These are phyloP conservation scores for Bucco capensis DNA, from an alignment of 2,113 vertebrate species.

Conservation along the genomic window DNA sequence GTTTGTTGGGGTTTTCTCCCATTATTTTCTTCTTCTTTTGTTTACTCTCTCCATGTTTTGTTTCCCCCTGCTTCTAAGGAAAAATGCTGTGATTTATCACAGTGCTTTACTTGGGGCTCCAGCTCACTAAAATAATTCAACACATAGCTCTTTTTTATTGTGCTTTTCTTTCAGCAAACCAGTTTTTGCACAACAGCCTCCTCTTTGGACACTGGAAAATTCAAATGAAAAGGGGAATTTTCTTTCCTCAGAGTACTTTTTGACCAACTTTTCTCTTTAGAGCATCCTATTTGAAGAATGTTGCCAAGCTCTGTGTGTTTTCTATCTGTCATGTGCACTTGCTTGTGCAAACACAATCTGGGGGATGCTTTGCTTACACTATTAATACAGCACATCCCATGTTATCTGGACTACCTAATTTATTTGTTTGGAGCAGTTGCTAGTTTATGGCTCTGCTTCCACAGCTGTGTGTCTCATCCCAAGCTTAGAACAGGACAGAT, in stretches of 20 bases:
- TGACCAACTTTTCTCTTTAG: background rate
- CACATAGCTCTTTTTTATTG: slow-evolving; percentile 29
- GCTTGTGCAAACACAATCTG: background rate
- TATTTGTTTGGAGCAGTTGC: background rate
- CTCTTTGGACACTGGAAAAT: background rate
- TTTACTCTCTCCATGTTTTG: background rate
- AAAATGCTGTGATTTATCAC: slow-evolving; percentile 16
- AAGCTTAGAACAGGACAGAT: background rate
- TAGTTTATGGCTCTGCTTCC: background rate
- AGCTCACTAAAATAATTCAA: slow-evolving; percentile 12
- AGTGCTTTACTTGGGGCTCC: background rate
- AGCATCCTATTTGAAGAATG: background rate
- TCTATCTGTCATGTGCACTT: background rate
- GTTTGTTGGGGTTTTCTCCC: background rate
- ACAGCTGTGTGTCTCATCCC: background rate
- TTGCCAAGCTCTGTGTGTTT: background rate
- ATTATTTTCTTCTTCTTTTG: background rate
- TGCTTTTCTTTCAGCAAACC: background rate
- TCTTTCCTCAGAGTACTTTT: background rate
- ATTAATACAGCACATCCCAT: background rate
- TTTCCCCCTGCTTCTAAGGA: slow-evolving; percentile 1
- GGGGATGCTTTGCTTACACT: background rate
- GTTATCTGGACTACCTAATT: background rate
- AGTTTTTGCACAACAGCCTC: background rate
- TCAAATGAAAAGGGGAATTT: background rate